A percentile compares a stretch with the other conserved stretches of the same genome.
phyloP scores from a whole-genome alignment of 1,140 invertebrate species.

The Gonatopus flavifemur region DNA sequence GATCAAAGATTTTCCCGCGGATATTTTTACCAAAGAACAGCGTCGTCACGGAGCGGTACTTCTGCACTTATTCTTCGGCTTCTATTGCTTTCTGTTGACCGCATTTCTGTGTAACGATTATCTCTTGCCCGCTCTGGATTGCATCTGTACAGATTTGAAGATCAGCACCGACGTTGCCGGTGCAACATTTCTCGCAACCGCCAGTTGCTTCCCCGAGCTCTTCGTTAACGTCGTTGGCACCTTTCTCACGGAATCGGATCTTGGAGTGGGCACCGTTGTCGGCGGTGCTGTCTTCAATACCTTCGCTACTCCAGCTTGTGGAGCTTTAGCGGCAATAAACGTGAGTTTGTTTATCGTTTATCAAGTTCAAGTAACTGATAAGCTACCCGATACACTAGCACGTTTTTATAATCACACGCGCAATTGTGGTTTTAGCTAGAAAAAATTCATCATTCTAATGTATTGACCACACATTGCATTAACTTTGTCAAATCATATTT shows the following conservation, averaged over 20 bases:
- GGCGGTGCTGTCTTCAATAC: constrained; percentile 88
- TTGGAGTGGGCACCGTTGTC: constrained; percentile 84
- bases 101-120: constrained; percentile 86
- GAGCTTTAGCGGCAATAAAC: constrained; percentile 71
- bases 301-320: constrained; percentile 82
- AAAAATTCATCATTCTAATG: too few relatives aligned
- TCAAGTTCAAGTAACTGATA: too few relatives aligned
- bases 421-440: too few relatives aligned
- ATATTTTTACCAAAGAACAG: constrained; percentile 65
- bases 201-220: constrained; percentile 86
- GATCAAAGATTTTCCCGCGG: constrained; percentile 61
- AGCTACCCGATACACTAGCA: too few relatives aligned
- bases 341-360: constrained; percentile 61
- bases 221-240: constrained; percentile 88
- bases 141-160: constrained; percentile 73
- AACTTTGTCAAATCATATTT: too few relatives aligned
- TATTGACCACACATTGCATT: too few relatives aligned
- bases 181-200: constrained; percentile 89
- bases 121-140: constrained; percentile 79
- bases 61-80: constrained; percentile 72
- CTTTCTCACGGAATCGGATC: constrained; percentile 73
- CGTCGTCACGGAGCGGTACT: constrained; percentile 69
- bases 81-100: constrained; percentile 78
- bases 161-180: constrained; percentile 83
- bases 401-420: too few relatives aligned